These are phyloP conservation scores for Tetragnatha montana DNA, from an alignment of 2,888 invertebrate species.

Conservation along the genomic window DNA sequence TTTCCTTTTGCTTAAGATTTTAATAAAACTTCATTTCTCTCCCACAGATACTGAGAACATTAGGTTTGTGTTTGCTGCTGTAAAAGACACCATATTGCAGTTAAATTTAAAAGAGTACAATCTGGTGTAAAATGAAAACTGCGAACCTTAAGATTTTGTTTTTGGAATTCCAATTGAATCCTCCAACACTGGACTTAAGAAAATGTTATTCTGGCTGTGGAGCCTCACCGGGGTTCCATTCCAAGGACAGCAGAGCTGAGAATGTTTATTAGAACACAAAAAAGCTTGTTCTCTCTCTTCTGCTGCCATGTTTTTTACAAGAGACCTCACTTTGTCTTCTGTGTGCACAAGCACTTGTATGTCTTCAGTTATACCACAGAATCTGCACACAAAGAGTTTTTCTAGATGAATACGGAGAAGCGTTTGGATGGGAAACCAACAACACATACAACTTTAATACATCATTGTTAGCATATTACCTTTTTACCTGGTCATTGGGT, in stretches of 20 bases:
- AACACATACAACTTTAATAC: conserved; percentile 18
- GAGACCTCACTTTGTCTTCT: conserved; percentile 49
- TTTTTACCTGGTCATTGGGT: conserved; percentile 64
- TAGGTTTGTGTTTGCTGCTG: conserved; percentile 99
- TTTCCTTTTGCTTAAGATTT: background rate
- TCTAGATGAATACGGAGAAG: conserved; percentile 46
- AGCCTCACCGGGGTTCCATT: background rate
- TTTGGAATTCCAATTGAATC: background rate
- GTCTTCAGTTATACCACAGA: conserved; percentile 55
- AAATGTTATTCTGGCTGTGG: conserved; percentile 21
- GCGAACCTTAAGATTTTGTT: background rate
- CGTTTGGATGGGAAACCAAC: background rate
- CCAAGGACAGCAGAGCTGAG: conserved; percentile 20
- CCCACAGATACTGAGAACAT: conserved; percentile 99
- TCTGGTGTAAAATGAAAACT: conserved; percentile 80
- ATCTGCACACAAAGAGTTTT: conserved; percentile 60
- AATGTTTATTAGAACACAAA: conserved; percentile 44
- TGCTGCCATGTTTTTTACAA: conserved; percentile 39
- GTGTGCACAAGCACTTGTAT: conserved; percentile 67
- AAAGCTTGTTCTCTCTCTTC: conserved; percentile 53
- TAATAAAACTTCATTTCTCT: background rate
- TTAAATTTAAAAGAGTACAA: conserved; percentile 99
- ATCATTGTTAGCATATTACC: conserved; percentile 60
- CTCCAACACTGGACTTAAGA: conserved; percentile 39
- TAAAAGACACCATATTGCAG: conserved; percentile 99